Evolutionary conservation across 2,888 invertebrate species (phyloP), one percentile per base, ranked within the genome.

Genomic region (Drosophila eohydei): DNA sequence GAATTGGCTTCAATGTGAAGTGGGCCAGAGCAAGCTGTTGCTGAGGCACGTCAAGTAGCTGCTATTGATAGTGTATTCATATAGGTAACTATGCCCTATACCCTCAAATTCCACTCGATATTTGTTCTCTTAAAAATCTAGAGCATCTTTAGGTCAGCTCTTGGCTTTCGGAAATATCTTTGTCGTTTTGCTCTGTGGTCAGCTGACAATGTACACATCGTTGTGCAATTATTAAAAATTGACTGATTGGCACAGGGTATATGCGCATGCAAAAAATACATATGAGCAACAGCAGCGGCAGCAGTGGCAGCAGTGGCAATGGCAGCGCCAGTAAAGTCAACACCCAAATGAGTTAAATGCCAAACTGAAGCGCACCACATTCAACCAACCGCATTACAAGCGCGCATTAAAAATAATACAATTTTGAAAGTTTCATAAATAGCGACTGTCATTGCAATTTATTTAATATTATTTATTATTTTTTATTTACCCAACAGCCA

Each of bases 281-380:
- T 34, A 28, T 12, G 21, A 41, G 51, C 66, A 69, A 61, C 48
- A 21, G 26, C 57, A 40, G 9, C 40, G 44, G 28, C 41, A 43
- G 4, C 54, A 46, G 9, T 34, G 41, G 16, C 43, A 28, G 0
- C 52, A 14, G 3, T 14, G 36, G 21, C 6, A 41, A 7, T 12
- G 43, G 9, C 58, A 41, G 8, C 40, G 38, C 34, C 43, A 46
- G 48, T 30, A 32, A 16, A 78, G 66, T 70, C 66, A 61, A 67
- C 69, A 76, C 58, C 63, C 76, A 78, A 85, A 88, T 81, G 81
- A 83, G 74, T 88, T 83, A 86, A 88, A 81, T 83, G 81, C 63
- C 73, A 63, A 62, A 62, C 65, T 65, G 74, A 71, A 71, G 80
- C 60, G 70, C 70, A 72, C 74, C 75, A 59, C 75, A 71, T 71